Conservation (phyloP, 2,113 vertebrate species). For the Mesitornis unicolor region DNA sequence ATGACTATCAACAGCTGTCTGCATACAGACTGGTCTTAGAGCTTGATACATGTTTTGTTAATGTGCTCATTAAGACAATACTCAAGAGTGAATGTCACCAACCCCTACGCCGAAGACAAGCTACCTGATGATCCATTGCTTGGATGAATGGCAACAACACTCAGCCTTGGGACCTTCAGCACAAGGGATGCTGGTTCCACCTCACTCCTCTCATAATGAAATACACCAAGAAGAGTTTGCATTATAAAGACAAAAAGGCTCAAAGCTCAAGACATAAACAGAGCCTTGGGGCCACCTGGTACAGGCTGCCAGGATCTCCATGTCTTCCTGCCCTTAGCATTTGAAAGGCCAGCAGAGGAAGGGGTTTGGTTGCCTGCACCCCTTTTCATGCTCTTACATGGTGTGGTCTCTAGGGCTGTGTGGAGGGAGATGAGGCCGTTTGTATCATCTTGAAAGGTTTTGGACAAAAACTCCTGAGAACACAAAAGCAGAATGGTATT, state of each 20-base stretch:
- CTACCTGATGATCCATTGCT: not conserved
- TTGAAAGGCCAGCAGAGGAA: not conserved
- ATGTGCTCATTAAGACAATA: not conserved
- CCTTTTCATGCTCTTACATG: not conserved
- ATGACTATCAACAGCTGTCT: not conserved
- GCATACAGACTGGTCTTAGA: not conserved
- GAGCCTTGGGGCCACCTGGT: not conserved
- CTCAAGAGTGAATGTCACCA: not conserved
- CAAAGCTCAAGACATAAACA: not conserved
- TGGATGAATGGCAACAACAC: not conserved
- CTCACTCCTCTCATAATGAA: not conserved
- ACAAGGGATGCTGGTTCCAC: not conserved
- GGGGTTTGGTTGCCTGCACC: accelerated
- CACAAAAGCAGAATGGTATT: not conserved
- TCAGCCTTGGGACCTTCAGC: not conserved
- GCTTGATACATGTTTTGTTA: not conserved
- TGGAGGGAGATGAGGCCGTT: not conserved
- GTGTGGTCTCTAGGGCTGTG: not conserved
- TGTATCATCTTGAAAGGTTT: not conserved
- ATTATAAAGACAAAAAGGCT: not conserved
- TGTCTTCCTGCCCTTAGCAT: not conserved
- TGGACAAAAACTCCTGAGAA: not conserved
- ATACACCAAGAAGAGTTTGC: not conserved
- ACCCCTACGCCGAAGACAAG: not conserved
- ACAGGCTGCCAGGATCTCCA: not conserved